Evolutionary conservation across 1,140 invertebrate genomes (phyloP).

Genomic region (Paracyclopina nana): DNA sequence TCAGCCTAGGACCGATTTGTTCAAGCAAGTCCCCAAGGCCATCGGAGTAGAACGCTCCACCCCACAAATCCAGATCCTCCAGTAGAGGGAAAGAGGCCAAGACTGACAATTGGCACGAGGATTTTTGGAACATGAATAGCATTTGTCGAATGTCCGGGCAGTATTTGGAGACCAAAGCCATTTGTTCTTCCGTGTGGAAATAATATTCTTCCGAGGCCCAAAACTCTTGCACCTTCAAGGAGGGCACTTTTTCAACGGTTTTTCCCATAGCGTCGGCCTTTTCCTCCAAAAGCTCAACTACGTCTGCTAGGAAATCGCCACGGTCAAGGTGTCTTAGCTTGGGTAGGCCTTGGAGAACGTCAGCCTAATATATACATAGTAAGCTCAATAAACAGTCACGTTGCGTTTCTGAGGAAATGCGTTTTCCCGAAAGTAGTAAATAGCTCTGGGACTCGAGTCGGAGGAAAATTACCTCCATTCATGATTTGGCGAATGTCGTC

Average conservation of each 20-base stretch:
- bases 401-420: too few species aligned
- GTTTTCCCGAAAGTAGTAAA: too few species aligned
- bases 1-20: not conserved
- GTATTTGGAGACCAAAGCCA: not conserved
- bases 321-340: not conserved
- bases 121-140: conserved; percentile 9
- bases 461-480: too few species aligned
- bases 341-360: conserved; percentile 2
- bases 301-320: conserved; percentile 6
- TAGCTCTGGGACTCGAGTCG: too few species aligned
- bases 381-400: too few species aligned
- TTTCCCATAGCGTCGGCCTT: too few species aligned
- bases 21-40: not conserved
- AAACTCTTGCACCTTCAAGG: conserved; percentile 7
- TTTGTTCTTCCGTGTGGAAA: conserved; percentile 13
- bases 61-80: conserved; percentile 7
- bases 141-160: conserved; percentile 6
- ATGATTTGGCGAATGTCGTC: too few species aligned
- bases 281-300: not conserved
- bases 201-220: conserved; percentile 14
- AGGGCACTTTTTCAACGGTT: too few species aligned
- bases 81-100: not conserved
- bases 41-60: conserved; percentile 5
- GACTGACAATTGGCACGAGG: not conserved
- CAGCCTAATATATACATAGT: too few species aligned